These are phyloP conservation scores for Salvelinus alpinus DNA, from an alignment of 2,113 vertebrate species.

Conservation along the genomic window DNA sequence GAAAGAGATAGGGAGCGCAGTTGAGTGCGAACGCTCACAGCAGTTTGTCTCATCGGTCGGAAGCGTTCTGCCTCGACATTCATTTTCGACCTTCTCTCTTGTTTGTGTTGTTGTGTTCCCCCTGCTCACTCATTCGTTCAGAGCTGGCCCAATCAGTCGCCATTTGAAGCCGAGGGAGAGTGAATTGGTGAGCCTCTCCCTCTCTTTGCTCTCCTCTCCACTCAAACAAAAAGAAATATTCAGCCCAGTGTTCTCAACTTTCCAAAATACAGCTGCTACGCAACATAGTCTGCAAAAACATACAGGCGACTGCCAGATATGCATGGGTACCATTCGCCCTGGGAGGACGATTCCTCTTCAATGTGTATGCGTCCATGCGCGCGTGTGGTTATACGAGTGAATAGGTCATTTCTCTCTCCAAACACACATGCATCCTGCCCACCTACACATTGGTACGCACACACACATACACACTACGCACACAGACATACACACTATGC, in stretches of 20 bases:
- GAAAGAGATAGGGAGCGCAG: neutral
- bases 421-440: conserved; percentile 15
- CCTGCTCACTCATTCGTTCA: conserved; percentile 1
- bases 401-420: conserved; percentile 38
- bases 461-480: conserved; percentile 35
- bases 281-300: conserved; percentile 73
- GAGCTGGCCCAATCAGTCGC: conserved; percentile 53
- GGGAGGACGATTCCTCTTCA: conserved; percentile 19
- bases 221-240: conserved; percentile 53
- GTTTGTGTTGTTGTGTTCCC: conserved; percentile 51
- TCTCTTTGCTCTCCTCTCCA: conserved; percentile 26
- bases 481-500: neutral
- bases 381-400: neutral
- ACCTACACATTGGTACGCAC: conserved; percentile 38
- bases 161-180: conserved; percentile 32
- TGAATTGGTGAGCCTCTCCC: conserved; percentile 22
- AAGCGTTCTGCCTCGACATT: conserved; percentile 59
- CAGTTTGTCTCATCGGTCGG: conserved; percentile 28
- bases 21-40: no score
- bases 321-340: conserved; percentile 38
- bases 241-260: conserved; percentile 65
- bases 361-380: conserved; percentile 1
- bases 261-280: conserved; percentile 82
- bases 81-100: conserved; percentile 42
- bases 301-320: conserved; percentile 68